phyloP scores from a whole-genome alignment of 2,113 vertebrate genomes.

The Amphilophus citrinellus region DNA sequence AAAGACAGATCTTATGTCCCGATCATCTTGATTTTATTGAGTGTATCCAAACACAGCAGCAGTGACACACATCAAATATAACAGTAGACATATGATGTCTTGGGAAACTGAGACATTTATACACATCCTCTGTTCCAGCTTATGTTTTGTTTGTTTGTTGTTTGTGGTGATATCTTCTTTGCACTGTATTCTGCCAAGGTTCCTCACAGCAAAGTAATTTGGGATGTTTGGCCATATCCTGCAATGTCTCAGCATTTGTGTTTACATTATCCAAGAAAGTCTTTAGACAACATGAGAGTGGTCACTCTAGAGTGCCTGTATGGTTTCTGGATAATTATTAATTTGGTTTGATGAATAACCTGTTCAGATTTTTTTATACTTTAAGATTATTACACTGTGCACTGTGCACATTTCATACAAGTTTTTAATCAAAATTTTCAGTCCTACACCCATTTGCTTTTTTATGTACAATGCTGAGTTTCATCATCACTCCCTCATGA shows the following conservation, averaged over 20 bases:
- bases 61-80: background rate
- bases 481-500: background rate
- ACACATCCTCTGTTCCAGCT: background rate
- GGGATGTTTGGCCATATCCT: background rate
- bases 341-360: background rate
- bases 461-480: background rate
- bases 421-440: background rate
- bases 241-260: background rate
- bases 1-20: background rate
- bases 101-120: background rate
- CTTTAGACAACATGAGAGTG: background rate
- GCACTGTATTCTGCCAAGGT: background rate
- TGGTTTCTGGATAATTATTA: background rate
- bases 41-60: background rate
- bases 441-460: background rate
- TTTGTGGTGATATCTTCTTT: background rate
- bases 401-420: background rate
- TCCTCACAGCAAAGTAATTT: background rate
- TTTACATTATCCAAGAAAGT: background rate
- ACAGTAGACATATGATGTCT: background rate
- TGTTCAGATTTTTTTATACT: background rate
- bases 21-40: constrained; percentile 1
- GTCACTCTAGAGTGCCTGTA: background rate
- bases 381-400: background rate
- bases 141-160: background rate